Conservation (phyloP, 2,888 invertebrate genomes). For the Apamea anceps region DNA sequence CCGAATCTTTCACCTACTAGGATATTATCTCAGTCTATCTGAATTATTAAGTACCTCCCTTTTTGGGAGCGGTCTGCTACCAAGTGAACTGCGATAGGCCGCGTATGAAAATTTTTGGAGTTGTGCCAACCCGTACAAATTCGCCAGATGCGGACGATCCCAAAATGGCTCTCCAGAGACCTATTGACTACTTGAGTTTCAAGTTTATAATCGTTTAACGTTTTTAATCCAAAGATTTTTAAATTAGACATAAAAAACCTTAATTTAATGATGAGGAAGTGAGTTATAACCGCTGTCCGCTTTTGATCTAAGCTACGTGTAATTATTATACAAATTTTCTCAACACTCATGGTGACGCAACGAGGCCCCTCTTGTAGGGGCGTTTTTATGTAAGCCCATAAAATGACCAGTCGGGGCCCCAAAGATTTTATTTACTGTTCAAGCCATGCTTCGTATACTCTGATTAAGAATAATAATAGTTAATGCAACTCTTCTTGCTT, state of each 20-base stretch:
- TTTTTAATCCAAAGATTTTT: constrained; percentile 25
- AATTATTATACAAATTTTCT: constrained; percentile 79
- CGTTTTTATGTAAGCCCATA: constrained; percentile 77
- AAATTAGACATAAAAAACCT: constrained; percentile 11
- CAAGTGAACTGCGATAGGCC: constrained; percentile 42
- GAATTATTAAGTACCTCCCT: constrained; percentile 55
- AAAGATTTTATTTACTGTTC: constrained; percentile 69
- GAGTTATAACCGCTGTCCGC: constrained; percentile 69
- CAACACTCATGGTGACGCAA: constrained; percentile 82
- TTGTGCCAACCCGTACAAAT: constrained; percentile 51
- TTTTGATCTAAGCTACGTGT: constrained; percentile 65
- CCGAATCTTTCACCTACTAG: not conserved
- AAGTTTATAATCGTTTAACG: constrained; percentile 39
- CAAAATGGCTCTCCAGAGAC: constrained; percentile 30
- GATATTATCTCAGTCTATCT: constrained; percentile 26
- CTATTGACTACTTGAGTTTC: constrained; percentile 38
- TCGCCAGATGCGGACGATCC: constrained; percentile 37
- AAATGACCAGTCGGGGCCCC: constrained; percentile 76
- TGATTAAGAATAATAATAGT: constrained; percentile 30
- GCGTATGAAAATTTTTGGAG: constrained; percentile 44
- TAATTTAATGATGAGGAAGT: constrained; percentile 36
- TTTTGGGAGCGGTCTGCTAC: constrained; percentile 58
- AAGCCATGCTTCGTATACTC: constrained; percentile 41
- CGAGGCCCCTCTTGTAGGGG: constrained; percentile 81
- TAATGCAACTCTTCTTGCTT: constrained; percentile 12